Evolutionary conservation across 1,140 invertebrate genomes (phyloP), one percentile per base, ranked within the genome.

Genomic region (Lucilia sericata): DNA sequence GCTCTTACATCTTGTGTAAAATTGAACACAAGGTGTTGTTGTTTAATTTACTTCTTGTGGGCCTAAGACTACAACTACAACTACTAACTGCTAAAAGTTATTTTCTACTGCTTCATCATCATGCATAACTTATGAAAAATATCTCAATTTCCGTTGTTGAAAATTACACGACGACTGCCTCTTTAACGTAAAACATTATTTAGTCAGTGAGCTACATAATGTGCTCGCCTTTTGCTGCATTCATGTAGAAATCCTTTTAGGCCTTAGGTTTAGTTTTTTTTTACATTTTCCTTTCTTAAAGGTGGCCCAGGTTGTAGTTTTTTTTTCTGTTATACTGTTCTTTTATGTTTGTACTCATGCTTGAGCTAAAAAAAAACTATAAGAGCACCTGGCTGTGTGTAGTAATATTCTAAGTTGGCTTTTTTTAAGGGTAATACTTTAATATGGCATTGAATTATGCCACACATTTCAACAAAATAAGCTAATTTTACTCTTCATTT

Each of bases 111-210:
- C 60, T 36, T 17, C 55, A 82, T 34, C 49, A 82, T 34, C 25
- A 60, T 82, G 51, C 85, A 82, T 85, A 85, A 85, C 74, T 85
- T 85, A 80, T 84, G 82, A 84, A 84, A 85, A 85, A 85, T 85
- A 85, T 85, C 85, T 85, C 85, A 85, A 85, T 85, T 85, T 85
- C 85, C 85, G 85, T 84, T 84, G 70, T 14, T 70, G 51, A 21
- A 84, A 84, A 80, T 49, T 80, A 49, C 76, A 80, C 25, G 76
- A 80, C 25, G 76, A 80, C 70, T 83, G 34, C 25, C 74, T 34
- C 14, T 42, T 76, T 36, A 42, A 55, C 51, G 12, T 55, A 55
- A 55, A 55, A 55, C 51, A n/a, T 55, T 55, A 55, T 3, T 55
- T n/a, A 30, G 70, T n/a, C 19, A 30, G 70, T 10, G n/a, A 74